phyloP scores from a whole-genome alignment of 2,113 vertebrate species.

The Callorhinus ursinus region DNA sequence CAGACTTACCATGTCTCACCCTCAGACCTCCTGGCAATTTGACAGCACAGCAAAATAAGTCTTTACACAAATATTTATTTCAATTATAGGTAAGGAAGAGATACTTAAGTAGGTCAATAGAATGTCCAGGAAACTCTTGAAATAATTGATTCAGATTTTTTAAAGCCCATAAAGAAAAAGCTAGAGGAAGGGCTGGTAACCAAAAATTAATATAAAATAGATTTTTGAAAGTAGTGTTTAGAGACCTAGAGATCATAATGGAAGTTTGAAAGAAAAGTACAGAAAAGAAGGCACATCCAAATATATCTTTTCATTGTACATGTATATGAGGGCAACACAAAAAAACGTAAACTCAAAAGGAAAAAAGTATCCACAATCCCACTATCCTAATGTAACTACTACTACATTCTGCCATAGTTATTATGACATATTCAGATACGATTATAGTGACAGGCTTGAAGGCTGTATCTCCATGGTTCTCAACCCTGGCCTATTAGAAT shows the following conservation, averaged over 20 bases:
- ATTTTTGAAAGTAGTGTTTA: conserved; percentile 35
- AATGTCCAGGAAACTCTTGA: neutral
- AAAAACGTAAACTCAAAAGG: neutral
- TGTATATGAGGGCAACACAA: neutral
- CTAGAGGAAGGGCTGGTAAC: neutral
- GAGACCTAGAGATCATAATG: neutral
- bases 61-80: conserved; percentile 28
- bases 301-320: conserved; percentile 5
- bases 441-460: neutral
- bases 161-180: conserved; percentile 8
- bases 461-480: neutral
- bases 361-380: neutral
- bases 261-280: neutral
- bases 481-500: neutral
- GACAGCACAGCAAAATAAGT: conserved; percentile 3
- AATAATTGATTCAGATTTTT: neutral
- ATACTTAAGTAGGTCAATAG: neutral
- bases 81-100: neutral
- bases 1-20: neutral
- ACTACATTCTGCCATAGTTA: neutral
- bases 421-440: neutral
- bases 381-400: neutral
- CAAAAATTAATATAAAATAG: conserved; percentile 19
- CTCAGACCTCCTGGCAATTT: neutral
- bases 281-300: neutral